Base-by-base conservation (phyloP, 2,113 vertebrate genomes). In the Pantherophis guttatus region DNA sequence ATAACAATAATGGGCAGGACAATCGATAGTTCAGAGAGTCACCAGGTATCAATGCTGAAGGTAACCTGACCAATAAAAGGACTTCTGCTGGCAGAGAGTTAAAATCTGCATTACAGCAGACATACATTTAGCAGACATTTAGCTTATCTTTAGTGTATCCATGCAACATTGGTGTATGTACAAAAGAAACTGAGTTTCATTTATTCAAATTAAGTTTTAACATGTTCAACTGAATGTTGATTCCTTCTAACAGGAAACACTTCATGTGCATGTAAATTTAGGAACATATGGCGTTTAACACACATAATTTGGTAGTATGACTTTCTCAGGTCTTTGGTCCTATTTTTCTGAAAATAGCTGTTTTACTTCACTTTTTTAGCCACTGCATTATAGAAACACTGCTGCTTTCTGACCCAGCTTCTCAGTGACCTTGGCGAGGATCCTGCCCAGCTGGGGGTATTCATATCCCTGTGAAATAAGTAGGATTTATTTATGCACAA, bases 401-500 rank as follows among this genome's bases (percentile, higher is more conserved):
- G 24, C 55, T 54, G 57, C 48, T 50, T 62, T 50, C 15, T 59
- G 44, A 21, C 85, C 62, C 85, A 87, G 39, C 44, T 10, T 58
- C 33, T 86, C 52, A 24, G 8, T 59, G 90, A 86, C 81, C 12
- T 55, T 59, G 81, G 54, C 57, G 13, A 44, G 29, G 91, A 87
- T 91, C 53, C 55, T 87, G 85, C 85, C 55, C 85, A 92, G 81
- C 91, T 62, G 55, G n/a, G 5, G 50, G 55, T 33, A 12, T 48
- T 52, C 55, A 87, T 29, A 92, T 62, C 10, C 39, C 44, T 87
- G 26, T 33, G 44, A 87, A 92, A 87, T 50, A 87, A 91, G 48
- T 62, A 92, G 39, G 81, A 65, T 88, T 65, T 92, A 92, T 53
- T 87, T 88, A 92, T 87, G 48, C 85, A 59, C 48, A 70, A 92